Percentiles rank a stretch among this genome's conserved stretches.
Conservation (phyloP, 2,113 vertebrate species). For the Clarias macrocephalus region DNA sequence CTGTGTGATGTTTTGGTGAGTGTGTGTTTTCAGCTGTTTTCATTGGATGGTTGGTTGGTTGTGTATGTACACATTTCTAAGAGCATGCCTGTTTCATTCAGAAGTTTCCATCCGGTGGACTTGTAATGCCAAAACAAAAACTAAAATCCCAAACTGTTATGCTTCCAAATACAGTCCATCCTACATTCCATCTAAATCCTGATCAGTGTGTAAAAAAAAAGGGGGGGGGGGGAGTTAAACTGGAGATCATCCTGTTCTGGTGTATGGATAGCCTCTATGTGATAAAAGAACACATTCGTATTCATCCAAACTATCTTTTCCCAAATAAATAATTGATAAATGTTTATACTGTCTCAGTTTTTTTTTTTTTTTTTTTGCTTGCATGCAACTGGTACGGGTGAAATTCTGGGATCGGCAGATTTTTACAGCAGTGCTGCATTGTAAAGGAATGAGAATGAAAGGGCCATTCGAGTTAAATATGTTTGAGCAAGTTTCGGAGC, state of each 20-base stretch:
- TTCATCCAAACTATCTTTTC: conserved; percentile 45
- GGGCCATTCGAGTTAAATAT: conserved; percentile 37
- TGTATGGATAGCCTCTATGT: conserved; percentile 30
- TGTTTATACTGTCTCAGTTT: neutral
- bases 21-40: conserved; percentile 11
- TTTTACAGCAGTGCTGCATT: conserved; percentile 20
- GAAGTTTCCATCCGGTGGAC: conserved; percentile 33
- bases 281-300: conserved; percentile 26
- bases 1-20: conserved; percentile 22
- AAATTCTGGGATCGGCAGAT: neutral
- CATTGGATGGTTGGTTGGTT: conserved; percentile 2
- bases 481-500: conserved; percentile 51
- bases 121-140: conserved; percentile 29
- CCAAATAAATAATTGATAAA: conserved; percentile 60
- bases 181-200: neutral
- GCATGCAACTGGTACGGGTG: neutral
- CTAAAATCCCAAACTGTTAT: neutral
- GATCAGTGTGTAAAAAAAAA: neutral
- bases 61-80: conserved; percentile 20
- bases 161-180: conserved; percentile 26
- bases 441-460: conserved; percentile 2
- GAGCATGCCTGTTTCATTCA: conserved; percentile 46
- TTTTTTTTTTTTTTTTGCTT: neutral
- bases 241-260: conserved; percentile 26
- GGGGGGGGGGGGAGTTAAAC: neutral